Evolutionary conservation across 1,140 invertebrate species (phyloP).

Genomic region (Drosophila subpulchrella): DNA sequence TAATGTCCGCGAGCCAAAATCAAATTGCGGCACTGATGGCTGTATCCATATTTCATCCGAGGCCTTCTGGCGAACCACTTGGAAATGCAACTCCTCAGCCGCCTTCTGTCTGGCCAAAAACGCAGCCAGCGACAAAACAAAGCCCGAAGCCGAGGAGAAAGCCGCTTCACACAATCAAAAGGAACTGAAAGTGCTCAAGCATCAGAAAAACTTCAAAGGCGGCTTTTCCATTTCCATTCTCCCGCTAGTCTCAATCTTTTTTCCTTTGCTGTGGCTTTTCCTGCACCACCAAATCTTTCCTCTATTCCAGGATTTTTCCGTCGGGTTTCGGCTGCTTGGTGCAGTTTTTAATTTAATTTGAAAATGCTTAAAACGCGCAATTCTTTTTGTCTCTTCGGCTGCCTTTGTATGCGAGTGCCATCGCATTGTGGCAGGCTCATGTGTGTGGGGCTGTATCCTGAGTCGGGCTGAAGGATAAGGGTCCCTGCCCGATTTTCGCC

Average conservation of each 20-base stretch:
- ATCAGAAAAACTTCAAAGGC: slow-evolving; percentile 55
- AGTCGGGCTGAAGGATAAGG: slow-evolving; percentile 1
- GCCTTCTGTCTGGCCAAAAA: slow-evolving; percentile 28
- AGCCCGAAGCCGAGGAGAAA: slow-evolving; percentile 9
- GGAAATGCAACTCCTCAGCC: slow-evolving; percentile 33
- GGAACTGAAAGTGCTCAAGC: slow-evolving; percentile 44
- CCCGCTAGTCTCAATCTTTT: slow-evolving; percentile 13
- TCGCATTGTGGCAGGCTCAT: slow-evolving; percentile 32
- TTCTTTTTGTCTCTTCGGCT: slow-evolving; percentile 42
- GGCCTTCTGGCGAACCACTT: slow-evolving; percentile 36
- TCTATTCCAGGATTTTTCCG: slow-evolving; percentile 8
- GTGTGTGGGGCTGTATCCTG: slow-evolving; percentile 25
- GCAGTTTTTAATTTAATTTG: slow-evolving; percentile 78
- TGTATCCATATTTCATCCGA: slow-evolving; percentile 33
- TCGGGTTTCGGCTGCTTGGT: slow-evolving; percentile 43
- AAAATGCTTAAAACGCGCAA: slow-evolving; percentile 71
- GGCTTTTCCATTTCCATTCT: slow-evolving; percentile 46
- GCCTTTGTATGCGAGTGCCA: slow-evolving; percentile 41
- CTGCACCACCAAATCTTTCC: slow-evolving; percentile 5
- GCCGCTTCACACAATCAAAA: slow-evolving; percentile 49
- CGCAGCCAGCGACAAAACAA: slow-evolving; percentile 21
- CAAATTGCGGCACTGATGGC: slow-evolving; percentile 11
- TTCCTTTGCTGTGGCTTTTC: slow-evolving; percentile 26
- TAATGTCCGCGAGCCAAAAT: slow-evolving; percentile 6
- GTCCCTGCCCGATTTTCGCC: slow-evolving; percentile 14